Evolutionary conservation across 2,888 invertebrate genomes (phyloP), one percentile per base, ranked within the genome.

Genomic region (Acrobasis repandana): DNA sequence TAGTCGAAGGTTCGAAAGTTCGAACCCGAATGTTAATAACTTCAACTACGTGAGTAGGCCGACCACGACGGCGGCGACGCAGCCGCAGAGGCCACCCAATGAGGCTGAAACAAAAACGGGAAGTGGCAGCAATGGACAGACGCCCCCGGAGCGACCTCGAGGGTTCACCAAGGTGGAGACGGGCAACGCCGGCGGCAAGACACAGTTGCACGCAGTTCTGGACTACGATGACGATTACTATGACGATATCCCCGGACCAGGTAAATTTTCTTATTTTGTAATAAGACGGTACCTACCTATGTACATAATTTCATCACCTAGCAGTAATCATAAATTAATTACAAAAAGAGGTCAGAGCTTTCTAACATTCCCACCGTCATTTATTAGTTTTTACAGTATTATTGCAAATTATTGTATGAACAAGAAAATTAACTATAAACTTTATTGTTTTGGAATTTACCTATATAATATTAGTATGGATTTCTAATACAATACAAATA

Each of bases 161-260:
- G 94, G 94, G 6, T 95, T 94, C 76, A 95, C 95, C 14, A 93
- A 94, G 73, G 95, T 95, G 50, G 91, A 92, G 73, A 79, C 85
- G 5, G 93, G 94, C 65, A 90, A 93, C 1, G 89, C 86, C 63
- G 94, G 88, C 73, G 88, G 90, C 15, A 94, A 94, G 77, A 94
- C 95, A 1, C 95, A 95, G 70, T 85, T 96, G 63, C 96, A 96
- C 80, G 95, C 96, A 4, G 94, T 96, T 20, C 90, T 96, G 57
- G 96, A 96, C 79, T 96, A 95, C 73, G 95, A 95, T 70, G 93
- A 93, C 63, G 86, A 87, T 50, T 94, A 95, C 73, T 94, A 95
- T 62, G 95, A 95, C 69, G 94, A 94, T 65, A 92, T 93, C 67
- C 93, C 94, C 66, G 93, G 92, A 51, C 85, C 89, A 72, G 88